phyloP scores from a whole-genome alignment of 2,888 invertebrate genomes.

The Scaptomyza tumidula region DNA sequence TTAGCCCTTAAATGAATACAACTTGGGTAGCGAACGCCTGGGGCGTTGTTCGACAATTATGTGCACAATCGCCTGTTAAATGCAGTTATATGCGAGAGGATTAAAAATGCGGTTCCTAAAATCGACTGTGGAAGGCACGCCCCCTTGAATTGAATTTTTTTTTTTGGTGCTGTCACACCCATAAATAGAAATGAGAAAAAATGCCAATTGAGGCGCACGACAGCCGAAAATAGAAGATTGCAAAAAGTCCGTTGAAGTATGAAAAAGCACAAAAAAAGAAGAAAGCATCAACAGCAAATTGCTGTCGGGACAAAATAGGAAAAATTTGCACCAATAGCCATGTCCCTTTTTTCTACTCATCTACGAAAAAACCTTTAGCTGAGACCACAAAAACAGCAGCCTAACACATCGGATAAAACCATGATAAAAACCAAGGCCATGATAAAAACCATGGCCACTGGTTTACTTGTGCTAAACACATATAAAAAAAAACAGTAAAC shows the following conservation, averaged over 20 bases:
- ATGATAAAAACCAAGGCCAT: constrained; percentile 38
- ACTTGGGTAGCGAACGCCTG: constrained; percentile 15
- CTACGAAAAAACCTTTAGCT: constrained; percentile 32
- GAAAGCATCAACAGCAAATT: constrained; percentile 61
- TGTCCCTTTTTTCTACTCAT: constrained; percentile 27
- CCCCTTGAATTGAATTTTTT: constrained; percentile 11
- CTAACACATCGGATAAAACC: constrained; percentile 44
- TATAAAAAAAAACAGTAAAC: constrained; percentile 34
- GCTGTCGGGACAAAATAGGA: constrained; percentile 65
- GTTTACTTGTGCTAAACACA: constrained; percentile 7
- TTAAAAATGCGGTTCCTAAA: constrained; percentile 29
- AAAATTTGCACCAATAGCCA: constrained; percentile 72
- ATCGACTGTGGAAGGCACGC: constrained; percentile 4
- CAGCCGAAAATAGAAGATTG: constrained; percentile 37
- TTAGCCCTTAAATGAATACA: constrained; percentile 51
- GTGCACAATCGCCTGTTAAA: constrained; percentile 60
- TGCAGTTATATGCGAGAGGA: constrained; percentile 45
- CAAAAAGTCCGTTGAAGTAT: constrained; percentile 32
- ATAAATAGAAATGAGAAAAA: constrained; percentile 51
- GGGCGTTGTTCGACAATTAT: constrained; percentile 39
- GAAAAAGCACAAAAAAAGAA: constrained; percentile 10
- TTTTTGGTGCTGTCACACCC: constrained; percentile 9
- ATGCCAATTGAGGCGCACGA: constrained; percentile 27
- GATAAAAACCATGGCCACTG: constrained; percentile 13
- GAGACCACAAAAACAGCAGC: constrained; percentile 44